Evolutionary conservation across 2,797 vertebrate species (phyloP).

Genomic region (Squalus acanthias): DNA sequence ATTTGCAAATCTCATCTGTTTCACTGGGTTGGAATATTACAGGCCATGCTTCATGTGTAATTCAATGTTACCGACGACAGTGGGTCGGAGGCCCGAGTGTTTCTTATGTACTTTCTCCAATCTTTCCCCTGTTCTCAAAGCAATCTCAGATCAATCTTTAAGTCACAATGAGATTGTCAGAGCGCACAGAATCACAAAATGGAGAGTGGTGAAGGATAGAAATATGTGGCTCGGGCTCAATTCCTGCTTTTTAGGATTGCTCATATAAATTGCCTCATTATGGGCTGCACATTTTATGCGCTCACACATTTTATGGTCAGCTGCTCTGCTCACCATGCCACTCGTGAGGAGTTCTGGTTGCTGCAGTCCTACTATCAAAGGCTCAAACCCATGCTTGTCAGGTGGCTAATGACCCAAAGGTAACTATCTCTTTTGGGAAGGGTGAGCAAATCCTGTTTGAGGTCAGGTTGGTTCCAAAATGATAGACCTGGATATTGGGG

Average conservation of each 20-base stretch:
- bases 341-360: not conserved
- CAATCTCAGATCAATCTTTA: not conserved
- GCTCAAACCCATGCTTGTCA: not conserved
- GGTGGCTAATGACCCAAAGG: not conserved
- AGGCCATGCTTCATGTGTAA: not conserved
- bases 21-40: not conserved
- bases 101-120: not conserved
- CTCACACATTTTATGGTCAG: not conserved
- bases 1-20: not conserved
- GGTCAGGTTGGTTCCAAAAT: not conserved
- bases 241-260: not conserved
- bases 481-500: not conserved
- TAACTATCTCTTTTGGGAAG: not conserved
- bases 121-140: not conserved
- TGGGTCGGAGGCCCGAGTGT: not conserved
- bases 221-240: not conserved
- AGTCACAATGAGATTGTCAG: not conserved
- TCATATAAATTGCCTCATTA: conserved; percentile 34
- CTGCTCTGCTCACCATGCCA: not conserved
- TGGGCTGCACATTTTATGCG: not conserved
- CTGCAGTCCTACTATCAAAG: not conserved
- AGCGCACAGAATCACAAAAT: not conserved
- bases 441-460: not conserved
- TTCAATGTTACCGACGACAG: not conserved
- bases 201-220: not conserved